Evolutionary conservation across 2,797 vertebrate genomes (phyloP), one percentile per base, ranked within the genome.

Genomic region (Eidolon dupreanum): DNA sequence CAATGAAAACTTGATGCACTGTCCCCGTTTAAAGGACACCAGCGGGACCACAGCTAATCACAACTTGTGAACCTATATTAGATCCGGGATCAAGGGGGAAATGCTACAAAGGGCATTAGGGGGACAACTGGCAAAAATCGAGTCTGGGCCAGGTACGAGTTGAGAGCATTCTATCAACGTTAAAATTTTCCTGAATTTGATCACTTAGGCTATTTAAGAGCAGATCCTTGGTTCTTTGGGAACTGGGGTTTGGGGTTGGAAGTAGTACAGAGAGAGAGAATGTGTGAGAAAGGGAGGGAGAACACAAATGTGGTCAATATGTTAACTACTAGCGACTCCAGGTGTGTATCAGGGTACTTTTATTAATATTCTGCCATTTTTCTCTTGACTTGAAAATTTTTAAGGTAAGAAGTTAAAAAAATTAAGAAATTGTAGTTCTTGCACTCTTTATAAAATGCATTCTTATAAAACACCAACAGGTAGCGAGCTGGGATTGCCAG

Each of bases 301-400:
- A 63, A 41, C 12, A 82, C 49, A 53, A n/a, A n/a, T 15, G 3
- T 6, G 63, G 24, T 10, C 26, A 81, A 84, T 13, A 19, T 4
- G 3, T 33, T 28, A 33, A 26, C 4, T 11, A 43, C 4, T 1
- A 36, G 36, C 3, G 41, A 65, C 17, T 57, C 28, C 36, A 74
- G 49, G 28, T 65, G 66, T 46, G 10, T 11, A 22, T 43, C 11
- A 36, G 10, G 5, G 9, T 7, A 38, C 31, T 83, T 31, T 2
- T 26, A 10, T 59, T 53, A 49, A 49, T 61, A 81, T 51, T 81
- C 15, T 24, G 13, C 24, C 22, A 85, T 90, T 92, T 89, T 95
- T 70, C 43, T 83, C 57, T 38, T 36, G 19, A 43, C 22, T 74
- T 79, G 68, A 88, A 85, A 43, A 8, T 63, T 66, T 43, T 51